Conservation (phyloP, 2,113 vertebrate species). For the Oreotrochilus melanogaster region DNA sequence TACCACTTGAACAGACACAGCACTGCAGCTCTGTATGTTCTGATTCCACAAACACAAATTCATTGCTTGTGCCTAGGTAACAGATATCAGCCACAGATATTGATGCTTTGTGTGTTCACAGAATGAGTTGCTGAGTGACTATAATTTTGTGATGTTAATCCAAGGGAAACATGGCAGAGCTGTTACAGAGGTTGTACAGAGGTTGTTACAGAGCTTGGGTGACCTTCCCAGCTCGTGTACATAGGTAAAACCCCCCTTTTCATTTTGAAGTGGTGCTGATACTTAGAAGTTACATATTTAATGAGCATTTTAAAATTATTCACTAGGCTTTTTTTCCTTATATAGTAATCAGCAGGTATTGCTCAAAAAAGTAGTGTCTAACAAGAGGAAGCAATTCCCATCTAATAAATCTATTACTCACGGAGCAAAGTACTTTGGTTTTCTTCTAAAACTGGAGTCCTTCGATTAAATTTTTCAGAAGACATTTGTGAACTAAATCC, state of each 20-base stretch:
- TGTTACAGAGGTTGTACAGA: background rate
- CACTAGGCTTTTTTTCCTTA: background rate
- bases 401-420: background rate
- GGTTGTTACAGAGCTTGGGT: background rate
- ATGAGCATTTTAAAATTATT: background rate
- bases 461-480: conserved; percentile 14
- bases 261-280: background rate
- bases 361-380: background rate
- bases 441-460: background rate
- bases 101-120: background rate
- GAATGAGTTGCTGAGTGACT: background rate
- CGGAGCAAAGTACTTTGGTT: background rate
- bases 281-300: background rate
- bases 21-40: background rate
- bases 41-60: background rate
- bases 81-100: background rate
- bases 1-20: background rate
- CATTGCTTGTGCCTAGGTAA: background rate
- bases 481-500: background rate
- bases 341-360: background rate
- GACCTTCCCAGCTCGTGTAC: background rate
- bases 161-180: background rate
- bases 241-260: background rate
- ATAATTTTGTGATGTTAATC: background rate
- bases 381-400: background rate